Base-by-base conservation (phyloP, 2,797 vertebrate genomes). In the Lepidocolaptes lacrymiger region DNA sequence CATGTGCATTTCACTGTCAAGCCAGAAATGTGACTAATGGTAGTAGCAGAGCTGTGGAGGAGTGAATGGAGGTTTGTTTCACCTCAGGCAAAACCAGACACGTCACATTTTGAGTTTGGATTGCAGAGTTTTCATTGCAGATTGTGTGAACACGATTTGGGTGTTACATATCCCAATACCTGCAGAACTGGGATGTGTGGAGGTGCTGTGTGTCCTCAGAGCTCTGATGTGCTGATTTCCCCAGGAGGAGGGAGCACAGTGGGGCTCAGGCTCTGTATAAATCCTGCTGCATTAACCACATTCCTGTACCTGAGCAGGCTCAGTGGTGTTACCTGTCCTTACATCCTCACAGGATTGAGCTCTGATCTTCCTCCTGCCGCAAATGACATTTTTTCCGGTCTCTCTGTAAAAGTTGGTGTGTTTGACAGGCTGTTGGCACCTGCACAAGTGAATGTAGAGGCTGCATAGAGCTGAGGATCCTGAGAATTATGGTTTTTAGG, bases 131-230 rank as follows among this genome's bases (percentile, higher is more conserved):
- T 44, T 62, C 32, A 3, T 16, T n/a, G 71, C 67, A 86, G 17
- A 12, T 69, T 37, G 48, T 2, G 0, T 1, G 9, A 77, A 17
- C 14, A 9, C 0, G 1, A 5, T 41, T 52, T 66, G 76, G n/a
- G n/a, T 34, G 30, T 62, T 39, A 15, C 59, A 15, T 12, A 11
- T 61, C 37, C 34, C 26, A 26, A 1, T 26, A 12, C 8, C 56
- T 76, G 58, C 51, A 20, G 80, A 36, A 43, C 56, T 72, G 58
- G 34, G 55, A 36, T 69, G n/a, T 43, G 10, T 0, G 8, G 8
- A 20, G 30, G 52, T 4, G 39, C 44, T 51, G 34, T 12, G 30
- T 28, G 2, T 55, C 54, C 73, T 23, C 51, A 19, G 49, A 28
- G 39, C 37, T 30, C 30, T 30, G 6, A 4, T 10, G 24, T 6